phyloP scores from a whole-genome alignment of 2,888 invertebrate species.

The Isoperla grammatica region DNA sequence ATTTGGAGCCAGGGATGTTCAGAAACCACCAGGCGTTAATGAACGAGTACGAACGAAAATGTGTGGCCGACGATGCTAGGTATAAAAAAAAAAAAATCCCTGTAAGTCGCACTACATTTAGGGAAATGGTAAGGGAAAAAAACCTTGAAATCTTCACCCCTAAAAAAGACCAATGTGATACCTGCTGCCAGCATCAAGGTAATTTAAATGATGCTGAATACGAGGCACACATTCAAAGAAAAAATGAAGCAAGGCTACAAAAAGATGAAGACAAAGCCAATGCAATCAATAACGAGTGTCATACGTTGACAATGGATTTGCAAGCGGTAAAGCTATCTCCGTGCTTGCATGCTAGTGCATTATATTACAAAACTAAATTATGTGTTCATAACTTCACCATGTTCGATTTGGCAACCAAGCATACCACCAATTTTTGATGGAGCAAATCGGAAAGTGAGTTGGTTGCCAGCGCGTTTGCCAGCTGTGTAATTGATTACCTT shows the following conservation, averaged over 20 bases:
- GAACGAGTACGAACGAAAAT: constrained; percentile 29
- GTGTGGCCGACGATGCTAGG: constrained; percentile 26
- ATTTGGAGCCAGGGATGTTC: constrained; percentile 31
- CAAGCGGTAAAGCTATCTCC: constrained; percentile 35
- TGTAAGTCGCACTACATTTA: constrained; percentile 29
- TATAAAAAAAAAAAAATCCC: constrained; percentile 22
- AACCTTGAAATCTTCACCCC: constrained; percentile 33
- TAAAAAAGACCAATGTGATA: constrained; percentile 34
- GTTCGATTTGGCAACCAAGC: constrained; percentile 32
- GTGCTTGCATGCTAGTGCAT: constrained; percentile 28
- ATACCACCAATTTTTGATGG: constrained; percentile 34
- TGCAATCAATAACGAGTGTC: constrained; percentile 23
- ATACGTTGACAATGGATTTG: constrained; percentile 33
- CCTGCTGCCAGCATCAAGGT: constrained; percentile 31
- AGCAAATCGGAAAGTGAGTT: constrained; percentile 31
- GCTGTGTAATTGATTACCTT: constrained; percentile 30
- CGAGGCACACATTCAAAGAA: constrained; percentile 27
- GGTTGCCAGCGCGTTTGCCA: constrained; percentile 33
- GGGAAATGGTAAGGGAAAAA: constrained; percentile 28
- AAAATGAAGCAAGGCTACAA: constrained; percentile 32
- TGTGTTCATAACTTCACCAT: constrained; percentile 36
- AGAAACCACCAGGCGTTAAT: constrained; percentile 26
- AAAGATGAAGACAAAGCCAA: constrained; percentile 30
- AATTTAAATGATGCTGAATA: constrained; percentile 33
- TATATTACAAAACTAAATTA: constrained; percentile 37